These are phyloP conservation scores for Thalassoma bifasciatum DNA, from an alignment of 2,113 vertebrate genomes.

Conservation along the genomic window DNA sequence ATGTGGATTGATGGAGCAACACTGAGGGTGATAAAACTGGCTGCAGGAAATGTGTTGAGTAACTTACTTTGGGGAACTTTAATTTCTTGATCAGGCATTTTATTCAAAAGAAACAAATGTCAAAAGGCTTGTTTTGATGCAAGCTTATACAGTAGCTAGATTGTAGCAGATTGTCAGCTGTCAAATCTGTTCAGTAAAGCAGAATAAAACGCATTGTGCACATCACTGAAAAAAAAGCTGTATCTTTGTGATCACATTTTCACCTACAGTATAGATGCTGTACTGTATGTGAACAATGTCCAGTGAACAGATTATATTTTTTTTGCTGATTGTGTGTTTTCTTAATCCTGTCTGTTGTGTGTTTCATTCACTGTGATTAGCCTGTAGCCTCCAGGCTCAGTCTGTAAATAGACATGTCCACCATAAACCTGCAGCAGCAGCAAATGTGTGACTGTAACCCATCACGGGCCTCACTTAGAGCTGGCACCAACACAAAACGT, in stretches of 20 bases:
- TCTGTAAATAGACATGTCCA: constrained; percentile 60
- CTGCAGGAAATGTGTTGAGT: too few species aligned
- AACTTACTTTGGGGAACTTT: too few species aligned
- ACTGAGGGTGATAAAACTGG: not conserved
- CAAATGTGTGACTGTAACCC: constrained; percentile 68
- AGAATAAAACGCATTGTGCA: not conserved
- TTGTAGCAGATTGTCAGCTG: too few species aligned
- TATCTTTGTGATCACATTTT: not conserved
- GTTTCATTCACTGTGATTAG: constrained; percentile 73
- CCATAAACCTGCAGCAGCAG: constrained; percentile 73
- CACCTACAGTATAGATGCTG: constrained; percentile 17
- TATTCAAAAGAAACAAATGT: too few species aligned
- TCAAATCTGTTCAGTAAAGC: not conserved
- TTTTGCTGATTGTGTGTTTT: constrained; percentile 69
- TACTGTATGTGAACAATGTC: constrained; percentile 39
- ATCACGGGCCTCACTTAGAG: constrained; percentile 37
- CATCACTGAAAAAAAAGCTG: not conserved
- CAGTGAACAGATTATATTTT: constrained; percentile 44
- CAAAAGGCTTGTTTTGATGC: not conserved
- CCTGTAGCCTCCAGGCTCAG: constrained; percentile 69
- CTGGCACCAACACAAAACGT: constrained; percentile 13
- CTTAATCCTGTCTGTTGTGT: constrained; percentile 73
- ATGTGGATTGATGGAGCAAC: too few species aligned
- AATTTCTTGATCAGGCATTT: too few species aligned
- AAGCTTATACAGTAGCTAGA: not conserved